Conservation (phyloP, 2,113 vertebrate genomes). For the Brachyhypopomus gauderio region DNA sequence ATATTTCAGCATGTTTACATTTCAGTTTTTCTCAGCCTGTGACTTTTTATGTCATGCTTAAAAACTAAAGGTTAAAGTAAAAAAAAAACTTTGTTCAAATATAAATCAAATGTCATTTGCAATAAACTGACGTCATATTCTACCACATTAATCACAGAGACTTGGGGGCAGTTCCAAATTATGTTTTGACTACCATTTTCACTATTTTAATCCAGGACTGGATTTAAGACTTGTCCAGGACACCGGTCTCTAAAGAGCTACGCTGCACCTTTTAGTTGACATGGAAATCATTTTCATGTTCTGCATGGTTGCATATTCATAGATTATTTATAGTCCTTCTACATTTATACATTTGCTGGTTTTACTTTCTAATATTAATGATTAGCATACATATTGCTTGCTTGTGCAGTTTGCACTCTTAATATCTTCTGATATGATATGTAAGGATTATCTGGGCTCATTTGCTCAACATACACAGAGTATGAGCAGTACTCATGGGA, state of each 20-base stretch:
- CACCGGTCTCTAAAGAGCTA: background rate
- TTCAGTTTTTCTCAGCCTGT: no score
- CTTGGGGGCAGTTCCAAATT: no score
- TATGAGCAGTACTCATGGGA: background rate
- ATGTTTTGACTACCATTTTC: background rate
- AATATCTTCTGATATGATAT: constrained; percentile 24
- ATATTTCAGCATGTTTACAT: no score
- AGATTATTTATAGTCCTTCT: constrained; percentile 20
- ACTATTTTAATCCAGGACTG: no score
- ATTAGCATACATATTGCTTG: constrained; percentile 25
- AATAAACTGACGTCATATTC: background rate
- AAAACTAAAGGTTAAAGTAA: no score
- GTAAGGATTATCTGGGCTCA: constrained; percentile 12
- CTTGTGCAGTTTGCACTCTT: constrained; percentile 17
- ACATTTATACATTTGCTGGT: background rate
- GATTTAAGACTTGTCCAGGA: no score
- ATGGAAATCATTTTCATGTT: background rate
- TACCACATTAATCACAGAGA: no score
- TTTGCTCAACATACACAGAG: constrained; percentile 3
- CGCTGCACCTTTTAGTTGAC: background rate
- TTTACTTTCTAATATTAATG: background rate
- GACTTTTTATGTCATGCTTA: no score
- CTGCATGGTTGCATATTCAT: background rate
- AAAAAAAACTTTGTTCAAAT: no score
- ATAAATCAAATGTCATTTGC: background rate